Base-by-base conservation (phyloP, 2,113 vertebrate genomes). In the Pluvianellus socialis region DNA sequence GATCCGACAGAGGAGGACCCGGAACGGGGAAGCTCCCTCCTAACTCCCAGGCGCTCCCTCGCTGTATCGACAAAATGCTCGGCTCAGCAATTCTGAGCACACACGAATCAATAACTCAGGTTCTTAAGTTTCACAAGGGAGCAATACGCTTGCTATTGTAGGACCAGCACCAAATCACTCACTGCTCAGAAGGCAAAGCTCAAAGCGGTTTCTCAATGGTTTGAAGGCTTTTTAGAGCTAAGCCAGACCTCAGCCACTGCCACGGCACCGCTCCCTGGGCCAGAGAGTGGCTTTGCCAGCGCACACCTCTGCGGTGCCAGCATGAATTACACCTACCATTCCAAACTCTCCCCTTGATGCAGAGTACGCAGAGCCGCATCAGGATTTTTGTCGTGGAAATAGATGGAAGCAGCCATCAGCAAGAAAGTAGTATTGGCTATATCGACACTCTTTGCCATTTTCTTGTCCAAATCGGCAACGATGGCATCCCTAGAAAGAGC, bases 301-400 rank as follows among this genome's bases (percentile, higher is more conserved):
- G 6, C 13, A 7, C 9, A 6, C 5, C 44, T 11, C 28, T 3
- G 0, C 1, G 2, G 15, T 2, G 18, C 26, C 26, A 50, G 12
- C 6, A 12, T 12, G 49, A 50, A 12, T 50, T 50, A 2, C 18
- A 2, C 98, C 96, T 79, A 99, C 99, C 99, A 99, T 32, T 99
- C 99, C 55, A 99, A 97, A 94, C 99, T 99, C 10, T 99, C 99
- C 28, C 99, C 99, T 94, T 99, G 99, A 85, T 99, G 99, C 81
- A 99, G 98, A 1, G 99, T 75, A 6, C 99, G 98, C 63, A 99
- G 98, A 1, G 99, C 99, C 0, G 99, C 99, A 0, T 99, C 99
- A 0, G 98, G 98, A 79, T 99, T 99, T 74, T 97, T 93, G 76
- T 99, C 98, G 0, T 99, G 99, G 96, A 98, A 97, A 84, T 99